Evolutionary conservation across 1,140 invertebrate species (phyloP), one percentile per base, ranked within the genome.

Genomic region (Archegozetes longisetosus): DNA sequence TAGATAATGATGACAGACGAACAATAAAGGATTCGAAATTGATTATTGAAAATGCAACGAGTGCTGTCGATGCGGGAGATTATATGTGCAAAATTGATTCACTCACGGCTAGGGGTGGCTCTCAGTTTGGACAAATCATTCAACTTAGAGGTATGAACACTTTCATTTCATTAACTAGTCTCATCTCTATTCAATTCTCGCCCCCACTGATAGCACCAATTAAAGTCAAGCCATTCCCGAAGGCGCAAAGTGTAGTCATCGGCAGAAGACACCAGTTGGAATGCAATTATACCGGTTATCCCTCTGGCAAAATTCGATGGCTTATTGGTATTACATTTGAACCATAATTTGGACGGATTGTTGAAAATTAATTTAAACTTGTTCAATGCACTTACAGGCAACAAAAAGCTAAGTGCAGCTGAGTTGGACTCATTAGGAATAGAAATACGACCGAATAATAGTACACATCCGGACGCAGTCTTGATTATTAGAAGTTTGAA

Each of bases 111-210:
- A 29, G 27, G 14, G 56, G 51, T 23, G 48, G 25, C 14, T 47
- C 40, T 1, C 47, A 53, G 12, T 54, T 59, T n/a, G 63, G 63
- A 56, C 47, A 58, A 40, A 57, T 56, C 23, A 62, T 64, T 24
- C 27, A 48, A 28, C n/a, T 64, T n/a, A 58, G 58, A 9, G 58
- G 63, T 64, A 60, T 56, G 53, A 47, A n/a, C n/a, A n/a, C n/a
- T n/a, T n/a, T n/a, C n/a, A n/a, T n/a, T n/a, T n/a, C n/a, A n/a
- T n/a, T n/a, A 13, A 0, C 4, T 29, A 49, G 20, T 27, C 20
- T 22, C 48, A 25, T 27, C 6, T 49, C 20, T n/a, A 29, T 27
- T 27, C 17, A 27, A 24, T 22, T 60, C 6, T 53, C 26, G 2
- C 17, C 50, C 25, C 24, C 14, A 55, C 47, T 51, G 23, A 32